Base-by-base conservation (phyloP, 2,113 vertebrate genomes). In the Eudyptes chrysolophus region DNA sequence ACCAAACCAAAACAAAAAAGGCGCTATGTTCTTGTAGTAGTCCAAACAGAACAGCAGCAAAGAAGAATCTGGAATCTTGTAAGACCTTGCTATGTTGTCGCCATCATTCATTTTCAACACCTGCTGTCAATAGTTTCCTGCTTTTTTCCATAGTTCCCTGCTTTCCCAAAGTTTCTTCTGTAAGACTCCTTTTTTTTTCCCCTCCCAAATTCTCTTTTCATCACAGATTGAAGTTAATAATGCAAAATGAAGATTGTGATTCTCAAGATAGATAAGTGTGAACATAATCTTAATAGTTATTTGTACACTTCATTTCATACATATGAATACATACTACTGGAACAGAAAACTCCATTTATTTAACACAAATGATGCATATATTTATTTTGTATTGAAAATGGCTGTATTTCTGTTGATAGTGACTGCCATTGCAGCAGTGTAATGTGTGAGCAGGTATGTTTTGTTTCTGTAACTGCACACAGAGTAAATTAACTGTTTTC, bases 401-500 rank as follows among this genome's bases (percentile, higher is more conserved):
- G 1, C 11, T 87, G 4, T 83, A 51, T 95, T 93, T 93, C 79
- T 90, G 13, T 44, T 86, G 4, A 64, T 92, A 72, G 42, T 60
- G 60, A 89, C n/a, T 90, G n/a, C 9, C 40, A 66, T 46, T 79
- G 19, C 20, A 85, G 8, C 20, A 62, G 32, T 10, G 6, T 74
- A 76, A 90, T 30, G n/a, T 44, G 66, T 69, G 48, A 92, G 11
- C 57, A 68, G n/a, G 27, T 79, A 58, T 68, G 30, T 76, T 89
- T 66, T 92, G 21, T 84, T 92, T 93, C 72, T 74, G 46, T 64
- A 81, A 74, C 42, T 77, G n/a, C 46, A 51, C 34, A 66, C 36
- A 32, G 46, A 84, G 16, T 84, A 89, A 93, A 95, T 93, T 92
- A 82, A 74, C 93, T 84, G 34, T 83, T 98, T 96, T 96, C 62